These are phyloP conservation scores for Andricus quercusramuli DNA, from an alignment of 2,888 invertebrate genomes.

Conservation along the genomic window DNA sequence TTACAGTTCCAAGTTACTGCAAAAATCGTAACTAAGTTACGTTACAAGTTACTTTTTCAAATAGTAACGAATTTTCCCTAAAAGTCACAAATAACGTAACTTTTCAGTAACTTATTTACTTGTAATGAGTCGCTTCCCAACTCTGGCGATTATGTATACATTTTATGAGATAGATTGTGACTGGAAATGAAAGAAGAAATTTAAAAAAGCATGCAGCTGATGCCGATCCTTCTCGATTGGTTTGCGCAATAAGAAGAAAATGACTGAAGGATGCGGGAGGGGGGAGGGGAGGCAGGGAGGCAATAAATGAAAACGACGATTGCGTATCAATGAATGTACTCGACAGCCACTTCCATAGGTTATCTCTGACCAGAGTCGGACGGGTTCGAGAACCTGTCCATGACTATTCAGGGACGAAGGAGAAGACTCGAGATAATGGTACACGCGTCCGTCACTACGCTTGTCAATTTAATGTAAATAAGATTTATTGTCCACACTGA, in stretches of 20 bases:
- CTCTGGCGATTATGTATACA: neutral
- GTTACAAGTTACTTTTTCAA: too few species aligned
- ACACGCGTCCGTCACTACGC: constrained; percentile 38
- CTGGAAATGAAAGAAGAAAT: neutral
- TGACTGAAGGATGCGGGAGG: neutral
- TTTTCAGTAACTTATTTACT: too few species aligned
- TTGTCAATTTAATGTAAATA: constrained; percentile 39
- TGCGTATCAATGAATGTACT: constrained; percentile 34
- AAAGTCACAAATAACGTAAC: too few species aligned
- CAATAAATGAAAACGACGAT: constrained; percentile 35
- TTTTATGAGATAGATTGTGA: constrained; percentile 15
- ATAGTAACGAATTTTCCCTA: too few species aligned
- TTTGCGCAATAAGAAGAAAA: constrained; percentile 32
- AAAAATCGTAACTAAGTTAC: too few species aligned
- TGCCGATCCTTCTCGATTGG: constrained; percentile 4
- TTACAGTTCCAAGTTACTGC: too few species aligned
- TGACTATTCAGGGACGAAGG: constrained; percentile 33
- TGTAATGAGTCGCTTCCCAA: too few species aligned
- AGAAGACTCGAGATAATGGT: constrained; percentile 40
- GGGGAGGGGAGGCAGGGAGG: neutral
- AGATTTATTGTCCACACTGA: constrained; percentile 37
- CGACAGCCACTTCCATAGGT: constrained; percentile 27
- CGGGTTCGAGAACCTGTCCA: constrained; percentile 37
- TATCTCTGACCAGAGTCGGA: constrained; percentile 17
- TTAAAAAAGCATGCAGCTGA: neutral